Percentiles rank a stretch among this genome's conserved stretches.
These are phyloP conservation scores for Phymatocera aterrima DNA, from an alignment of 2,888 invertebrate genomes.

Conservation along the genomic window DNA sequence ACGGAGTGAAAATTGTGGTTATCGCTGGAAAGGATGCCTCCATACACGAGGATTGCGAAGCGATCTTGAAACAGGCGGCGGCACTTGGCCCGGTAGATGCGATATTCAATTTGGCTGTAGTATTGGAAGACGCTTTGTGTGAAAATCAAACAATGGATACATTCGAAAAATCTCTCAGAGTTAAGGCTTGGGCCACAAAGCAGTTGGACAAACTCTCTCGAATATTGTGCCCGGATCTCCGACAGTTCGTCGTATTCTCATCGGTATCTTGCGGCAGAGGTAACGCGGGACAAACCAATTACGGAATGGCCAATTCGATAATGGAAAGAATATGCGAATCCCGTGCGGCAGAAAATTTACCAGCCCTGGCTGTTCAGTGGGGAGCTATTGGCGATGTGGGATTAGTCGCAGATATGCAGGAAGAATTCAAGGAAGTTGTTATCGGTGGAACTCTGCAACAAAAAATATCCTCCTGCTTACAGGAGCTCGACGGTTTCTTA, in stretches of 20 bases:
- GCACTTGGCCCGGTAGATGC: conserved; percentile 78
- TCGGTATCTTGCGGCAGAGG: conserved; percentile 81
- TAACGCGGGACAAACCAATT: no score
- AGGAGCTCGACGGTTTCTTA: conserved; percentile 85
- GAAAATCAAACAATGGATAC: conserved; percentile 74
- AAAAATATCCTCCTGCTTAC: conserved; percentile 88
- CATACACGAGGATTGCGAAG: conserved; percentile 82
- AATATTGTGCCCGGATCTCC: conserved; percentile 73
- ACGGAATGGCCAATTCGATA: conserved; percentile 74
- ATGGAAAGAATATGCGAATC: conserved; percentile 80
- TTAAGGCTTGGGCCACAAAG: conserved; percentile 79
- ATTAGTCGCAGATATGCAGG: conserved; percentile 86
- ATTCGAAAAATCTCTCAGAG: conserved; percentile 76
- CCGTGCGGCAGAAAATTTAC: conserved; percentile 75
- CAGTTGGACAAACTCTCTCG: conserved; percentile 78
- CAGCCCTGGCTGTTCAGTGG: conserved; percentile 80
- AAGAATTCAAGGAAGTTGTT: conserved; percentile 82
- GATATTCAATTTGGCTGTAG: conserved; percentile 82
- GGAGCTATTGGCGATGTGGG: conserved; percentile 85
- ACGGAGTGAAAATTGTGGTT: conserved; percentile 82
- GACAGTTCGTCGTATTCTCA: conserved; percentile 81
- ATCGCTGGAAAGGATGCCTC: conserved; percentile 84
- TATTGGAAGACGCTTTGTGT: no score
- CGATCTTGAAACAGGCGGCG: conserved; percentile 79
- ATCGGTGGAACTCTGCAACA: conserved; percentile 92